Evolutionary conservation across 2,888 invertebrate genomes (phyloP), one percentile per base, ranked within the genome.

Genomic region (Pimpla rufipes): DNA sequence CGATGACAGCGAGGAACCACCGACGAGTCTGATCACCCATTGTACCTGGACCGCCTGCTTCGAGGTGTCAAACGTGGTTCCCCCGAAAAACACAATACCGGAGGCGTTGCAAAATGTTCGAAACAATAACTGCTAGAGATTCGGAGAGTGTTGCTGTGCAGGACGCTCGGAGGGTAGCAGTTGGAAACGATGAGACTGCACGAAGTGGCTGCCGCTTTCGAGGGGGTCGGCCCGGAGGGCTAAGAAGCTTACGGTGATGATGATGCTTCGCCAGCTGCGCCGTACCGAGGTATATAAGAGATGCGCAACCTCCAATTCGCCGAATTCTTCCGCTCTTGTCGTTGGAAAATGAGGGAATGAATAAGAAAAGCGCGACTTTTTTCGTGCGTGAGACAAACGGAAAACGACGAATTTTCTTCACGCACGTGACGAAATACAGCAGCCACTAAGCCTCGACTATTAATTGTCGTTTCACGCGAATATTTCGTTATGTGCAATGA

Each of bases 221-320:
- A 40, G 47, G 55, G 45, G 35, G 35, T 80, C 40, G 66, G 52
- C 81, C 57, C 67, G 79, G 77, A 76, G 73, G 68, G 79, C 76
- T 81, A 81, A 84, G 85, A 68, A 73, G 84, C 82, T 85, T 84
- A 82, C 67, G 11, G 29, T 81, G 84, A 85, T 78, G 80, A 82
- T 70, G 71, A 71, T 45, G 40, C 52, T 11, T 67, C 40, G 40
- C 18, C 21, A 8, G 5, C 21, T 52, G 16, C 57, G 18, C 52
- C 40, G 18, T 59, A 50, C 67, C 42, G 23, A 52, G 23, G 52
- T n/a, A 68, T 40, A 71, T 40, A 79, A 70, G n/a, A n/a, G n/a
- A n/a, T 64, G 16, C 55, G 55, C 29, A 71, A 64, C 18, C 62
- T 79, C 57, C 64, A 73, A 57, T 66, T 70, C 23, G 35, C 66